Evolutionary conservation across 2,888 invertebrate genomes (phyloP), one percentile per base, ranked within the genome.

Genomic region (Noctua fimbriata): DNA sequence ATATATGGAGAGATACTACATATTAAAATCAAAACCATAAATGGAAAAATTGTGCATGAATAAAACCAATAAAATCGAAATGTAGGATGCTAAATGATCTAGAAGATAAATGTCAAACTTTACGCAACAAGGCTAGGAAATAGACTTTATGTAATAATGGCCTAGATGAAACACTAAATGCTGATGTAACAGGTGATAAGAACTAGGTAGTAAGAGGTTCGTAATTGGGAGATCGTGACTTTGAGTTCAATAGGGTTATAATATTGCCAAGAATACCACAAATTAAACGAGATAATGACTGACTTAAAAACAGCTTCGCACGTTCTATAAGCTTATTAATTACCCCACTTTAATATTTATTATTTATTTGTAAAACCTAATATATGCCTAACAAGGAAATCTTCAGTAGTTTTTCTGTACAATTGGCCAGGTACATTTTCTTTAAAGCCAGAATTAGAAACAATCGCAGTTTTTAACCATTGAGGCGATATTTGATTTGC

Each of bases 81-180:
- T 69, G 36, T 63, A 78, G 60, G 76, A 72, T 69, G 67, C n/a
- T 44, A 41, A 44, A 21, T 70, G 70, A 78, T 69, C 76, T 72
- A 77, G 72, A 41, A 67, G 28, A 58, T 69, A 82, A 79, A 88
- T 79, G 78, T 76, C 73, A 79, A 81, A 41, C n/a, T 36, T 87
- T 81, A 73, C 76, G 72, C 44, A 88, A 89, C 73, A 28, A 47
- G n/a, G 18, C 47, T 67, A 81, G 71, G 80, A 79, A 74, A 72
- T 58, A n/a, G 0, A 75, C 28, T 47, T 87, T 81, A 85, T 78
- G 52, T 75, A 84, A 78, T 69, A 78, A 66, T 82, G 82, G 36
- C 77, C 85, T 84, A 60, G 69, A 78, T 81, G 41, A 14, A 67
- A 21, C 44, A 52, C 69, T 74, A 78, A 87, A 55, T 60, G 65